Conservation (phyloP, 1,140 invertebrate species). For the Apis cerana region DNA sequence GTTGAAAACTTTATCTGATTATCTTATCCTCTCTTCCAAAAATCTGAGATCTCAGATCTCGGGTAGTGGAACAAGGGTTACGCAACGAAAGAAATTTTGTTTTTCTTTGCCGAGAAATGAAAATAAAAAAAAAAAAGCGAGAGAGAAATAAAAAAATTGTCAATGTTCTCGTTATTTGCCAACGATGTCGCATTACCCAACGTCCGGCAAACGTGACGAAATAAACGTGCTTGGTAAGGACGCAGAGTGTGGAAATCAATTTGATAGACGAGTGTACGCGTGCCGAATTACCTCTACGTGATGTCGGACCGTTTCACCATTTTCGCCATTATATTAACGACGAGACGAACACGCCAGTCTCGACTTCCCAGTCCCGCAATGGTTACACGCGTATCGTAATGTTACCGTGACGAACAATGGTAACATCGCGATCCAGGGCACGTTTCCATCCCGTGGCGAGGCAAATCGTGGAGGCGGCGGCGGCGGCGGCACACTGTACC, state of each 20-base stretch:
- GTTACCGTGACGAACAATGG: constrained; percentile 68
- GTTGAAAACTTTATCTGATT: background rate
- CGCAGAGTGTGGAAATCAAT: constrained; percentile 79
- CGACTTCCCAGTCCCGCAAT: constrained; percentile 57
- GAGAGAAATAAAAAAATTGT: background rate
- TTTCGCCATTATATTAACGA: constrained; percentile 80
- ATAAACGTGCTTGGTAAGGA: constrained; percentile 61
- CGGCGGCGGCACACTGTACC: constrained; percentile 20
- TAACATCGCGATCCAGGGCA: constrained; percentile 75
- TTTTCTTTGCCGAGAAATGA: background rate
- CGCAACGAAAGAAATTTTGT: background rate
- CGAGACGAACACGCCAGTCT: constrained; percentile 67
- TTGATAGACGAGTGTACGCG: constrained; percentile 79
- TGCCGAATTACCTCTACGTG: constrained; percentile 82
- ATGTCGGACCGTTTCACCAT: constrained; percentile 80
- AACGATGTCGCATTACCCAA: constrained; percentile 15
- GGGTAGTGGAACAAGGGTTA: background rate
- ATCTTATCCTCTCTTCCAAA: background rate
- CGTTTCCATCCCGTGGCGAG: constrained; percentile 70
- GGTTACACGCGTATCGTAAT: constrained; percentile 68
- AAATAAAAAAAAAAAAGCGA: background rate
- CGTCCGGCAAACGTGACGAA: constrained; percentile 56
- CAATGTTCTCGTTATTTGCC: constrained; percentile 21
- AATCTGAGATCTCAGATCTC: background rate
- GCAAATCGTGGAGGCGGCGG: constrained; percentile 43